Evolutionary conservation across 1,140 invertebrate species (phyloP).

Genomic region (Drosophila sp.): DNA sequence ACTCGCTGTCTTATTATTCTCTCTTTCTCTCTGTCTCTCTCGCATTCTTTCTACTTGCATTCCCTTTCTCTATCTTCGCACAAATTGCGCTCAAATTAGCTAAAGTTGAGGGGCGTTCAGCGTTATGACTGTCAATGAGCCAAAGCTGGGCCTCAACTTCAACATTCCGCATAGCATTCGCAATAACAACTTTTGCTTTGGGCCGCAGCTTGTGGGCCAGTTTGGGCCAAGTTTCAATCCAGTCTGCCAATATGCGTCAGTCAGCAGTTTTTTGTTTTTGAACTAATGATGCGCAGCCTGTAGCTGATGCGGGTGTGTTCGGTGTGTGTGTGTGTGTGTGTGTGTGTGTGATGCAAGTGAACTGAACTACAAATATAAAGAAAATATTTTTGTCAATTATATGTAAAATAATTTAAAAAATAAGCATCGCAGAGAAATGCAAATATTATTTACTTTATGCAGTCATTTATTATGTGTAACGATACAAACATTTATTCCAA

Average conservation of each 20-base stretch:
- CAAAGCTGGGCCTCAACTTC: constrained; percentile 39
- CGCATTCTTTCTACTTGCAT: constrained; percentile 2
- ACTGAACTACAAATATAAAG: neutral
- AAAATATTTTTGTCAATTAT: no score
- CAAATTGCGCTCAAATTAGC: constrained; percentile 79
- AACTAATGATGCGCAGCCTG: constrained; percentile 73
- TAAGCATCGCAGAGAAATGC: no score
- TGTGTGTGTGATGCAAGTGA: neutral
- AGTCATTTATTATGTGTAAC: no score
- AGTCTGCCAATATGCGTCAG: constrained; percentile 62
- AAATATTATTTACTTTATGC: no score
- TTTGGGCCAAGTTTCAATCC: constrained; percentile 30
- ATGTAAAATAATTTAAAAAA: no score
- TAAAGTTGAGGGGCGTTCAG: constrained; percentile 76
- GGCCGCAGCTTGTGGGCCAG: constrained; percentile 40
- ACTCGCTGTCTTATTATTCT: constrained; percentile 30
- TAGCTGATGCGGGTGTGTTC: constrained; percentile 54
- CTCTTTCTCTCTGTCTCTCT: neutral
- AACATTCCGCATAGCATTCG: constrained; percentile 54
- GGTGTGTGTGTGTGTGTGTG: constrained; percentile 35
- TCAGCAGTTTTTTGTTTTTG: constrained; percentile 72
- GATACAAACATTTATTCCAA: no score
- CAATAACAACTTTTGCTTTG: constrained; percentile 43
- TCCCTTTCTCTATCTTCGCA: constrained; percentile 45
- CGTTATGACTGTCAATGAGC: constrained; percentile 83